These are phyloP conservation scores for Gyps fulvus DNA, from an alignment of 2,113 vertebrate genomes.

Conservation along the genomic window DNA sequence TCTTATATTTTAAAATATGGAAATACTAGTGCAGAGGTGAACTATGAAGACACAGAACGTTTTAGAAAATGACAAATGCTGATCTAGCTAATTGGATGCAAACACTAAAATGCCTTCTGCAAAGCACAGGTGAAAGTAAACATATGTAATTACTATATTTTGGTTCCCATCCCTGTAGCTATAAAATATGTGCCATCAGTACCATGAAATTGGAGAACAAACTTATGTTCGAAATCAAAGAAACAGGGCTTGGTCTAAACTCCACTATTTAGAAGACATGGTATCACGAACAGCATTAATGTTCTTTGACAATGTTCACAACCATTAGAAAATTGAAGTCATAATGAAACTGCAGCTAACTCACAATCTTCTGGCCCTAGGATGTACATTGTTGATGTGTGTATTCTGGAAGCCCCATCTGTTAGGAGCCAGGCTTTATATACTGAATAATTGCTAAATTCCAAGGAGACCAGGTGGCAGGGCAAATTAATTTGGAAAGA, in stretches of 20 bases:
- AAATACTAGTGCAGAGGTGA: neutral
- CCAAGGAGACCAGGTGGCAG: slow-evolving; percentile 55
- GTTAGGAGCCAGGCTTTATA: slow-evolving; percentile 47
- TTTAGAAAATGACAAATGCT: neutral
- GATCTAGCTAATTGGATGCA: neutral
- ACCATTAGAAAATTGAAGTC: slow-evolving; percentile 50
- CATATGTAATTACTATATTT: neutral
- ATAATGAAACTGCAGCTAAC: slow-evolving; percentile 53
- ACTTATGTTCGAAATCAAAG: slow-evolving; percentile 45
- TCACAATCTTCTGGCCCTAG: slow-evolving; percentile 35
- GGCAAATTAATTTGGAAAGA: slow-evolving; percentile 61
- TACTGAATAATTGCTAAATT: slow-evolving; percentile 55
- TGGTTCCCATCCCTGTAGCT: neutral
- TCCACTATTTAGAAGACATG: slow-evolving; percentile 23
- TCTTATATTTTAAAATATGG: neutral
- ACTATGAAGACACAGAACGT: neutral
- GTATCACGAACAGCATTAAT: neutral
- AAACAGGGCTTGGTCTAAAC: slow-evolving; percentile 8
- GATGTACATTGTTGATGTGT: slow-evolving; percentile 35
- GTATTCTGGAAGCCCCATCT: slow-evolving; percentile 50
- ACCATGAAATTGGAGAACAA: slow-evolving; percentile 33
- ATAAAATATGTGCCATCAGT: neutral
- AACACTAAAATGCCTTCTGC: neutral
- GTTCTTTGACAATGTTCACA: slow-evolving; percentile 45
- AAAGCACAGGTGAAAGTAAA: slow-evolving; percentile 18